phyloP scores from a whole-genome alignment of 2,797 vertebrate species.

The Pelobates cultripes region DNA sequence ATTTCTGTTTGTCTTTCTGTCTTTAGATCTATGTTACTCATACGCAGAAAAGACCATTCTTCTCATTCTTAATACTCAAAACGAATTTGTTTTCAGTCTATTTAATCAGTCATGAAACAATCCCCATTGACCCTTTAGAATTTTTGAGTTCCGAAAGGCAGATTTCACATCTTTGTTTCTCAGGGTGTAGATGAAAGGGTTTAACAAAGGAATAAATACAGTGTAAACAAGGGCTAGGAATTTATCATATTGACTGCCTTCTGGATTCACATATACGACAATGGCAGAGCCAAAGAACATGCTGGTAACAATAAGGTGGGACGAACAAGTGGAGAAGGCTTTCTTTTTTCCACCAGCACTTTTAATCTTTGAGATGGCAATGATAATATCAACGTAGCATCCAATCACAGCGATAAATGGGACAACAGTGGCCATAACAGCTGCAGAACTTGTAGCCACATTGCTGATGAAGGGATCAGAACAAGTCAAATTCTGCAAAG shows the following conservation, averaged over 20 bases:
- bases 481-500: background rate
- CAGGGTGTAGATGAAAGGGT: background rate
- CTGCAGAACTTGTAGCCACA: background rate
- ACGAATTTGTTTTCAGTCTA: too few relatives aligned
- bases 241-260: background rate
- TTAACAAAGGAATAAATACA: background rate
- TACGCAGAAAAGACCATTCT: too few relatives aligned
- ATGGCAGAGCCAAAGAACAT: background rate
- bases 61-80: too few relatives aligned
- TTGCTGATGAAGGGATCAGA: background rate
- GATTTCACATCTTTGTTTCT: background rate
- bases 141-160: background rate
- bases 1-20: too few relatives aligned
- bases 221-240: slow-evolving; percentile 1
- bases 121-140: too few relatives aligned
- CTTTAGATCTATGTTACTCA: too few relatives aligned
- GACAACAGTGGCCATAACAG: background rate
- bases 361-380: background rate
- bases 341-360: background rate
- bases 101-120: too few relatives aligned
- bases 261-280: background rate
- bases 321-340: background rate
- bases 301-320: background rate
- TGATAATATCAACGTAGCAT: background rate
- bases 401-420: background rate